Evolutionary conservation across 2,113 vertebrate species (phyloP), one percentile per base, ranked within the genome.

Genomic region (Chamaetylas fuelleborni): DNA sequence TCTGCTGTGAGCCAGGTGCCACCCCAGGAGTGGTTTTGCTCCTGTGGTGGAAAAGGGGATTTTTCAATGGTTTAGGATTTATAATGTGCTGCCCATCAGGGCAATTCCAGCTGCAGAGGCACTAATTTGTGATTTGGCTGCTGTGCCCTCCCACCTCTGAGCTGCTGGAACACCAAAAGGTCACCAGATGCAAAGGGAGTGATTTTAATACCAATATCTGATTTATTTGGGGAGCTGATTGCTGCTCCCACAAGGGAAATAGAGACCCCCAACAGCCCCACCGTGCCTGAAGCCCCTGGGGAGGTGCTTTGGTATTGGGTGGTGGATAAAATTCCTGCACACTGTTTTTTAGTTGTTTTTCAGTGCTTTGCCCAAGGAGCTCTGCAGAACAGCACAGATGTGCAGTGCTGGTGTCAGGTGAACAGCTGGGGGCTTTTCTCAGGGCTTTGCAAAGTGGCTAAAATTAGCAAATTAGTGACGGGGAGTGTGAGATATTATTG

Each of bases 401-500:
- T 11, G 47, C 28, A 9, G 14, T 4, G 70, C 38, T 28, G 66
- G 1, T 11, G 22, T 8, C 12, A 10, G n/a, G 10, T 14, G 56
- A 67, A 20, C 53, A 83, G n/a, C 50, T 28, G 82, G 61, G 60
- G 29, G 24, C 14, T 7, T 2, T 64, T 45, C 85, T 25, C 29
- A 9, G 26, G 5, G 1, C 38, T 45, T 57, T 22, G 69, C 12
- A 20, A 31, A 69, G 22, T 8, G 67, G 10, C 29, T 56, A 17
- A 45, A 90, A 12, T 13, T 1, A 19, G 2, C 17, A 60, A 33
- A 64, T 54, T 4, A 14, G 9, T 4, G 19, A 15, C 9, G 20
- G 33, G 11, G 28, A 33, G 6, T 0, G 14, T 15, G 8, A 7
- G 3, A 2, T 0, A 1, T 7, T 13, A 34, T 23, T 29, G 19